Conservation (phyloP, 2,113 vertebrate genomes). For the Callocephalon fimbriatum region DNA sequence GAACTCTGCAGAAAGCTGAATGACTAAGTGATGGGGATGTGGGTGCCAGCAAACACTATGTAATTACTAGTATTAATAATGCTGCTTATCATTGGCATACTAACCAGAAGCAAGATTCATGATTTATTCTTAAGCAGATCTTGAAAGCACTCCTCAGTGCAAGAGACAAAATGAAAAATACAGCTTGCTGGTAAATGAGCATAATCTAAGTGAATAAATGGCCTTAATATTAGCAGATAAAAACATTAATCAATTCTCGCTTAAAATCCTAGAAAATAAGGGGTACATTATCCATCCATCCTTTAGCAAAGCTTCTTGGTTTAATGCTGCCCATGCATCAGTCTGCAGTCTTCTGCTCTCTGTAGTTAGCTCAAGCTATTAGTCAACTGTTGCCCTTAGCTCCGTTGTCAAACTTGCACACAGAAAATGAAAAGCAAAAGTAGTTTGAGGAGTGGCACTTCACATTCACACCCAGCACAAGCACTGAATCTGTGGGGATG, state of each 20-base stretch:
- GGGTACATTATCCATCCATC: neutral
- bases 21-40: neutral
- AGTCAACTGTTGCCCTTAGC: neutral
- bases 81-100: neutral
- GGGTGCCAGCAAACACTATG: neutral
- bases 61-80: slow-evolving; percentile 48
- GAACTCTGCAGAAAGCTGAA: neutral
- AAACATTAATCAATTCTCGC: neutral
- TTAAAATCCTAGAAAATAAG: neutral
- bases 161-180: slow-evolving; percentile 2
- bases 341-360: neutral
- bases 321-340: neutral
- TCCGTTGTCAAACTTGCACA: neutral
- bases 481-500: neutral
- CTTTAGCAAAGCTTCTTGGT: neutral
- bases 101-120: neutral
- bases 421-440: neutral
- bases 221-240: slow-evolving; percentile 6
- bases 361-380: neutral
- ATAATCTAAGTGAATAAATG: slow-evolving; percentile 6
- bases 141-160: neutral
- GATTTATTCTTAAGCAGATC: slow-evolving; percentile 31
- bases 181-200: neutral
- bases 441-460: neutral
- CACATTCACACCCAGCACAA: neutral